Conservation (phyloP, 2,888 invertebrate genomes). For the Drosophila diplacantha region DNA sequence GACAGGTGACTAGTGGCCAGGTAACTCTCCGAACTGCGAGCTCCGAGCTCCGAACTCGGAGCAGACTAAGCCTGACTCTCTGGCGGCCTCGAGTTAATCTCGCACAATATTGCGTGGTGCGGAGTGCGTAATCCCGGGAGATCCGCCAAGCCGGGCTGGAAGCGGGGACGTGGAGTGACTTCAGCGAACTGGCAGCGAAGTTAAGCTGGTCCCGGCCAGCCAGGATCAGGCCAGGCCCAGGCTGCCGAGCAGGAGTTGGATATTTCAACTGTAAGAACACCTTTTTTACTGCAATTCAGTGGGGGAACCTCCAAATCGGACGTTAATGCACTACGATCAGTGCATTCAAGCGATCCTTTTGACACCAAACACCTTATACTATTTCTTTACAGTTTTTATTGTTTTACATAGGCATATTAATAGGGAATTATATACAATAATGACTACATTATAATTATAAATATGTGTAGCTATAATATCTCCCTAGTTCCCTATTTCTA, state of each 20-base stretch:
- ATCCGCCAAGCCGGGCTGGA: background rate
- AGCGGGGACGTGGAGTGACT: background rate
- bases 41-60: background rate
- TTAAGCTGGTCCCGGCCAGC: background rate
- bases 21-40: background rate
- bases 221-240: background rate
- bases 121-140: slow-evolving; percentile 36
- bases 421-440: background rate
- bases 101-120: slow-evolving; percentile 61
- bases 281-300: background rate
- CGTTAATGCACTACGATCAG: no score
- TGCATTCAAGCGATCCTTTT: no score
- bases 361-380: no score
- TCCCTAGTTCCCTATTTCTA: background rate
- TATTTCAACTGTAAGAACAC: background rate
- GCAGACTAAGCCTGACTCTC: slow-evolving; percentile 36
- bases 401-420: no score
- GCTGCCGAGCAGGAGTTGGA: background rate
- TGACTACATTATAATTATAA: background rate
- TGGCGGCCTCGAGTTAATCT: slow-evolving; percentile 59
- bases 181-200: background rate
- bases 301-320: no score
- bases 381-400: no score
- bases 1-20: slow-evolving; percentile 23
- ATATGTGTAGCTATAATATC: background rate